Conservation (phyloP, 2,888 invertebrate genomes). For the Archips xylosteana region DNA sequence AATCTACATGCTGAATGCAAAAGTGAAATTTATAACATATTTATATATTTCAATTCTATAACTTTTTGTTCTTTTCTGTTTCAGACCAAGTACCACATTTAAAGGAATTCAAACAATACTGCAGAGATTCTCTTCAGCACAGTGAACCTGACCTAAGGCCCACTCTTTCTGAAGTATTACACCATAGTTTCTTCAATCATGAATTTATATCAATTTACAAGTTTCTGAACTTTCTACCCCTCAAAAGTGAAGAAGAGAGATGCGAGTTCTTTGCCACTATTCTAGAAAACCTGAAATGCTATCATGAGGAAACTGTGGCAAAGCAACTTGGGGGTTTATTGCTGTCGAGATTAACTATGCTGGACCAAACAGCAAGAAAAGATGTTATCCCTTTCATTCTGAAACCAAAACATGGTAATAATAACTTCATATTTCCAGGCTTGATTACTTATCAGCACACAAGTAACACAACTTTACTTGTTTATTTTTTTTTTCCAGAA, state of each 20-base stretch:
- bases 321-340: slow-evolving; percentile 91
- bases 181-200: slow-evolving; percentile 93
- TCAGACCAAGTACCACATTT: slow-evolving; percentile 89
- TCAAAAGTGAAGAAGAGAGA: slow-evolving; percentile 92
- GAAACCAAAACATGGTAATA: slow-evolving; percentile 88
- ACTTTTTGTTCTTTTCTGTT: slow-evolving; percentile 41
- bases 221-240: slow-evolving; percentile 92
- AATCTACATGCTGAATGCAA: background rate
- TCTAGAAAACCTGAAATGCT: slow-evolving; percentile 88
- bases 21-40: background rate
- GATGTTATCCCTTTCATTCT: slow-evolving; percentile 90
- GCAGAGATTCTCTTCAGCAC: slow-evolving; percentile 89
- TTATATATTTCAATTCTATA: background rate
- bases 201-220: slow-evolving; percentile 94
- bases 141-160: slow-evolving; percentile 88
- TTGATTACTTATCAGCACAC: too few relatives aligned
- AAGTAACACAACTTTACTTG: background rate
- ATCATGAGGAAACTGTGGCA: slow-evolving; percentile 93
- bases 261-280: slow-evolving; percentile 91
- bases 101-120: slow-evolving; percentile 89
- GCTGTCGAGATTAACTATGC: slow-evolving; percentile 93
- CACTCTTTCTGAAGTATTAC: slow-evolving; percentile 87
- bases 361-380: slow-evolving; percentile 92
- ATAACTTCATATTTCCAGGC: background rate
- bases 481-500: slow-evolving; percentile 60